Evolutionary conservation across 2,888 invertebrate genomes (phyloP).

Genomic region (Apamea anceps): DNA sequence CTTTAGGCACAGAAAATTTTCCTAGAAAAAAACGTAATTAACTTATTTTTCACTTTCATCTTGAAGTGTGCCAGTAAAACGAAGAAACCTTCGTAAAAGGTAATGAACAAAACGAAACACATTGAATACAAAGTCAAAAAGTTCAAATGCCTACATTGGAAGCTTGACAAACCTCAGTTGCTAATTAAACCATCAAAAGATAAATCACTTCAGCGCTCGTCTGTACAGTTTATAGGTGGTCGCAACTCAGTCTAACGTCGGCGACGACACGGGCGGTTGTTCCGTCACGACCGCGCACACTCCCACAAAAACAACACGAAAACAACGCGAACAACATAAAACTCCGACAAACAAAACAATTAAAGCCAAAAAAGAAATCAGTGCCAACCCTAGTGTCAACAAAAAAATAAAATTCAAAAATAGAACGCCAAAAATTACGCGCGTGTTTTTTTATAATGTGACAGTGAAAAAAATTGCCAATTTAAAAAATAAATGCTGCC

Average conservation of each 20-base stretch:
- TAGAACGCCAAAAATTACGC: constrained; percentile 42
- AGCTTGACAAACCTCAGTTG: constrained; percentile 54
- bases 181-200: constrained; percentile 69
- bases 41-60: constrained; percentile 1
- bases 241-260: constrained; percentile 81
- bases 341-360: constrained; percentile 69
- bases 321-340: constrained; percentile 68
- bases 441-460: constrained; percentile 62
- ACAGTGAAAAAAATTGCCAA: constrained; percentile 65
- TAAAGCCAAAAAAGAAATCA: constrained; percentile 65
- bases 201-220: constrained; percentile 70
- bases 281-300: constrained; percentile 67
- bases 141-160: constrained; percentile 39
- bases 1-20: neutral
- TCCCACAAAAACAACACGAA: constrained; percentile 67
- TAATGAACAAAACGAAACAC: neutral
- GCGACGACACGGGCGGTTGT: constrained; percentile 75
- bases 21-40: neutral
- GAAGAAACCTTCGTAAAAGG: neutral
- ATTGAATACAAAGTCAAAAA: constrained; percentile 20
- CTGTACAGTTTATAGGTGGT: constrained; percentile 72
- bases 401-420: constrained; percentile 55
- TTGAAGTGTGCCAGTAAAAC: neutral
- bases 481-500: constrained; percentile 67
- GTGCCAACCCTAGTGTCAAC: constrained; percentile 67